Conservation (phyloP, 2,113 vertebrate species). For the Himantopus leucocephalus region DNA sequence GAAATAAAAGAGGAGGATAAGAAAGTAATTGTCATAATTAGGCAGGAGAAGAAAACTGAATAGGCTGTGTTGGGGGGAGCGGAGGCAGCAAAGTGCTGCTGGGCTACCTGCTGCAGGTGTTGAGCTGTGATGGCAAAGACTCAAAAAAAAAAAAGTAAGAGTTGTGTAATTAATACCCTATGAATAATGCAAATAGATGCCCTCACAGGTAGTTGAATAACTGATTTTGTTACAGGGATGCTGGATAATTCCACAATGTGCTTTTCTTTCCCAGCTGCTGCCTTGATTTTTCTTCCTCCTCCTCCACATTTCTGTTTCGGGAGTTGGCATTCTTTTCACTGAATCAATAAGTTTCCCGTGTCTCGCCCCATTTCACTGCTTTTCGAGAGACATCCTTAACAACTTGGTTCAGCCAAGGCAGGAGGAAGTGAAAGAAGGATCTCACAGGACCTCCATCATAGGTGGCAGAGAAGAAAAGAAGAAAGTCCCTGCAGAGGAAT, state of each 20-base stretch:
- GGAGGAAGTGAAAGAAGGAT: background rate
- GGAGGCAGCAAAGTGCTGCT: background rate
- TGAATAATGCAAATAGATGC: constrained; percentile 48
- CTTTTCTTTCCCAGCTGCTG: background rate
- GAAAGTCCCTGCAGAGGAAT: background rate
- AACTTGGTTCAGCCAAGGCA: background rate
- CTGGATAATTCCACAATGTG: background rate
- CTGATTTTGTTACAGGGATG: constrained; percentile 8
- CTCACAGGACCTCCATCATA: background rate
- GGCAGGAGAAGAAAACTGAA: constrained; percentile 22
- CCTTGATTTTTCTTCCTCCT: background rate
- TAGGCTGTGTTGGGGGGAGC: background rate
- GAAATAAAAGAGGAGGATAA: constrained; percentile 23
- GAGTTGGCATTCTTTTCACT: background rate
- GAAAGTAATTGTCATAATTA: constrained; percentile 51
- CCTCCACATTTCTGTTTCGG: background rate
- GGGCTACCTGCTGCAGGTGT: constrained; percentile 21
- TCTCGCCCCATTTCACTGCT: background rate
- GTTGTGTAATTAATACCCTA: constrained; percentile 18
- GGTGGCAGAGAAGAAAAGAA: background rate
- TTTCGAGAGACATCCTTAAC: background rate
- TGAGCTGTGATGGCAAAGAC: background rate
- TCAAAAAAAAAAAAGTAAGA: background rate
- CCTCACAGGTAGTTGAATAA: constrained; percentile 33
- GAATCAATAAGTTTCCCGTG: rapidly evolving